Evolutionary conservation across 2,888 invertebrate species (phyloP), one percentile per base, ranked within the genome.

Genomic region (Apamea crenata): DNA sequence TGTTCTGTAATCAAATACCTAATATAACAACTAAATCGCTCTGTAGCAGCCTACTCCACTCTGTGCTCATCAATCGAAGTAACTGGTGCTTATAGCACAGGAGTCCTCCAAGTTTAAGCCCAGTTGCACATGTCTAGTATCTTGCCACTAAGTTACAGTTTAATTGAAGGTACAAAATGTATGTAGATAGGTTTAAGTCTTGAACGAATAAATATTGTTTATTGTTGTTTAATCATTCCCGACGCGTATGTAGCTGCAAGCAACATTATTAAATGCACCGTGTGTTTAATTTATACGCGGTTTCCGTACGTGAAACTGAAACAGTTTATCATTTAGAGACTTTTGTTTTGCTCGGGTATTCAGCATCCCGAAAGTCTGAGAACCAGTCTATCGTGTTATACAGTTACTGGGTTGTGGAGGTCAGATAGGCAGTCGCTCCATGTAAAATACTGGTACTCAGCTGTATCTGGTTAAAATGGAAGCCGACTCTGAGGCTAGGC

Each of bases 181-280:
- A n/a, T n/a, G n/a, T n/a, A n/a, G n/a, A n/a, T n/a, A n/a, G n/a
- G n/a, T n/a, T n/a, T n/a, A n/a, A n/a, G n/a, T n/a, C n/a, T n/a
- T n/a, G n/a, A n/a, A n/a, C n/a, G n/a, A n/a, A n/a, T n/a, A n/a
- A n/a, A n/a, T n/a, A n/a, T n/a, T n/a, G n/a, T n/a, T n/a, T n/a
- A n/a, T n/a, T n/a, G n/a, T n/a, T n/a, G n/a, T n/a, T n/a, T n/a
- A 85, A 73, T 85, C 87, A 87, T 63, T 71, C 59, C 10, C 8
- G 63, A 25, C 78, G 32, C 32, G 69, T 65, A 29, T 73, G 77
- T 75, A 44, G 21, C 29, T 75, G 78, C 76, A 80, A 67, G 80
- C 56, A 81, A 78, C 77, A 67, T 78, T 79, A 86, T 85, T 86
- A 79, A 85, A 85, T 82, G 78, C 87, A 81, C 14, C 47, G 65